Evolutionary conservation across 2,888 invertebrate genomes (phyloP).

Genomic region (Salticus scenicus): DNA sequence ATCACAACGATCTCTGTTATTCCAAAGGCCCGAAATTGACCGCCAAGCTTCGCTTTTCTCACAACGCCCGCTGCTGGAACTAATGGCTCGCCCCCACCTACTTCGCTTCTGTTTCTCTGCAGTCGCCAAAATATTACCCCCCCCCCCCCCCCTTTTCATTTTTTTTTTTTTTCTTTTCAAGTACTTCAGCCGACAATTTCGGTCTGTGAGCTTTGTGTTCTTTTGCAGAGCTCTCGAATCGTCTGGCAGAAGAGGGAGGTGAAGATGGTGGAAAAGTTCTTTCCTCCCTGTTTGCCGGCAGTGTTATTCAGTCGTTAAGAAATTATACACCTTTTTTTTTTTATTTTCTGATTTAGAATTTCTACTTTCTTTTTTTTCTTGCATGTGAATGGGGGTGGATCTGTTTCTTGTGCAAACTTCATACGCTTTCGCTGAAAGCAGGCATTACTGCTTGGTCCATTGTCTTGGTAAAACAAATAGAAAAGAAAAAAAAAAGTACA

Average conservation of each 20-base stretch:
- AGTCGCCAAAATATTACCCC: constrained; percentile 42
- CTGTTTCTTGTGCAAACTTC: background rate
- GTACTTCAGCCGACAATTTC: background rate
- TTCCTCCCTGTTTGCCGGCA: background rate
- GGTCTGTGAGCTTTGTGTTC: constrained; percentile 42
- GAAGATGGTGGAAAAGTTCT: background rate
- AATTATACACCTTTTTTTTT: background rate
- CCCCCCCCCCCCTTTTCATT: background rate
- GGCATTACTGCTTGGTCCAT: constrained; percentile 7
- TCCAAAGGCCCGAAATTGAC: constrained; percentile 48
- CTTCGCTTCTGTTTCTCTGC: constrained; percentile 44
- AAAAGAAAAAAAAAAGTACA: background rate
- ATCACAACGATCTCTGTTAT: constrained; percentile 57
- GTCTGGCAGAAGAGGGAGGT: background rate
- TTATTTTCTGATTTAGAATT: background rate
- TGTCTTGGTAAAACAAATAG: background rate
- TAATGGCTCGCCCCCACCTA: constrained; percentile 31
- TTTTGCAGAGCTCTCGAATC: background rate
- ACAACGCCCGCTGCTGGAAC: constrained; percentile 53
- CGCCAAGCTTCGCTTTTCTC: constrained; percentile 55
- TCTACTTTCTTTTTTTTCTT: background rate
- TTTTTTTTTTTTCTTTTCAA: background rate
- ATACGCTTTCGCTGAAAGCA: background rate
- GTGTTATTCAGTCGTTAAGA: background rate
- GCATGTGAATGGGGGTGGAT: background rate